phyloP scores from a whole-genome alignment of 2,113 vertebrate genomes.

The Brachirus orientalis region DNA sequence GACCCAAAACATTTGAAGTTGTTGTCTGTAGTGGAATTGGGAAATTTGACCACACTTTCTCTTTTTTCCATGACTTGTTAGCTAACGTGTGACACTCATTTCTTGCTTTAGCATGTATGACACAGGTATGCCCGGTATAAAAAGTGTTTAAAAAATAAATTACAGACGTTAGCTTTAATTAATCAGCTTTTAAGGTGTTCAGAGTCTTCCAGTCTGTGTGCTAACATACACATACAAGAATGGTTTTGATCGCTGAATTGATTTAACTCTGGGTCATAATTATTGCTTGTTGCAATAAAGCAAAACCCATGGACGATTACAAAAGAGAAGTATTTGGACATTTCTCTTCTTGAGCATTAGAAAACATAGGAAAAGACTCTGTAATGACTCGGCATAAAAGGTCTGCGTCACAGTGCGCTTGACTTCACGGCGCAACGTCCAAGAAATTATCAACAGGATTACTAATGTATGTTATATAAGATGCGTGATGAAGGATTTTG shows the following conservation, averaged over 20 bases:
- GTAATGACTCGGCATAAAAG: constrained; percentile 21
- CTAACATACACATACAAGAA: neutral
- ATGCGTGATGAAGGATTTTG: constrained; percentile 27
- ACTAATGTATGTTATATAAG: constrained; percentile 42
- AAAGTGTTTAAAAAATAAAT: too few species aligned
- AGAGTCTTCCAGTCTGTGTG: too few species aligned
- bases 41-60: too few species aligned
- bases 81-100: too few species aligned
- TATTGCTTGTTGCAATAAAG: constrained; percentile 4
- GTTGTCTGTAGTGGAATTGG: too few species aligned
- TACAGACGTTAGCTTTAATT: neutral
- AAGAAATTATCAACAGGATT: constrained; percentile 36
- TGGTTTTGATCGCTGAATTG: too few species aligned
- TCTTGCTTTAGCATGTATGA: too few species aligned
- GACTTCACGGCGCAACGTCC: constrained; percentile 48
- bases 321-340: constrained; percentile 45
- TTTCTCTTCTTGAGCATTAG: constrained; percentile 4
- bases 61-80: too few species aligned
- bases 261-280: neutral
- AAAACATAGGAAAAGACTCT: constrained; percentile 22
- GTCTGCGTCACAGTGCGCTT: constrained; percentile 30
- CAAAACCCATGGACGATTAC: constrained; percentile 19
- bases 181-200: neutral
- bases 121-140: too few species aligned
- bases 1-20: too few species aligned